phyloP scores from a whole-genome alignment of 2,113 vertebrate genomes.

The Xenus cinereus region DNA sequence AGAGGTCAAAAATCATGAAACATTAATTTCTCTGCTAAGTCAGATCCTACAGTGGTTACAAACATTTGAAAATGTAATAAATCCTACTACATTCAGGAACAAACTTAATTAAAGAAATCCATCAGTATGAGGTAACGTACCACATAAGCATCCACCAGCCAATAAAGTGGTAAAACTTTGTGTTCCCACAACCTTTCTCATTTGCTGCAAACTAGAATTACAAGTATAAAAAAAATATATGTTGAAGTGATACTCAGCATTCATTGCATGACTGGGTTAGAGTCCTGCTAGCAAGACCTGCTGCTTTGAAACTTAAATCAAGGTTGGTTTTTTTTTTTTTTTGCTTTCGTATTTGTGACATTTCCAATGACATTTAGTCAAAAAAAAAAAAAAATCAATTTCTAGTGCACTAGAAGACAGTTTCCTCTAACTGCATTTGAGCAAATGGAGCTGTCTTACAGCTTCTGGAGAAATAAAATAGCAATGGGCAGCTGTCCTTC shows the following conservation, averaged over 20 bases:
- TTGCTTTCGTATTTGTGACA: constrained; percentile 45
- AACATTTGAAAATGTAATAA: background rate
- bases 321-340: background rate
- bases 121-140: background rate
- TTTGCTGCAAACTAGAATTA: background rate
- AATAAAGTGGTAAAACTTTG: background rate
- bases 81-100: background rate
- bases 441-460: constrained; percentile 31
- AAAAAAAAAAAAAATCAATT: background rate
- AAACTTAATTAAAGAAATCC: background rate
- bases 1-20: background rate
- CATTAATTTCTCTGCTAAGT: background rate
- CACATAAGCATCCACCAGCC: background rate
- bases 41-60: background rate
- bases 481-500: background rate
- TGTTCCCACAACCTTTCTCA: background rate
- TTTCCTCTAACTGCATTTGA: constrained; percentile 13
- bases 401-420: background rate
- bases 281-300: background rate
- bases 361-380: constrained; percentile 54
- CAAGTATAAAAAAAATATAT: constrained; percentile 1
- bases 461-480: background rate
- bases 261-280: background rate
- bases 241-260: background rate
- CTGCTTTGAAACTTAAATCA: constrained; percentile 53